Conservation (phyloP, 2,797 vertebrate genomes). For the Oreochromis mossambicus region DNA sequence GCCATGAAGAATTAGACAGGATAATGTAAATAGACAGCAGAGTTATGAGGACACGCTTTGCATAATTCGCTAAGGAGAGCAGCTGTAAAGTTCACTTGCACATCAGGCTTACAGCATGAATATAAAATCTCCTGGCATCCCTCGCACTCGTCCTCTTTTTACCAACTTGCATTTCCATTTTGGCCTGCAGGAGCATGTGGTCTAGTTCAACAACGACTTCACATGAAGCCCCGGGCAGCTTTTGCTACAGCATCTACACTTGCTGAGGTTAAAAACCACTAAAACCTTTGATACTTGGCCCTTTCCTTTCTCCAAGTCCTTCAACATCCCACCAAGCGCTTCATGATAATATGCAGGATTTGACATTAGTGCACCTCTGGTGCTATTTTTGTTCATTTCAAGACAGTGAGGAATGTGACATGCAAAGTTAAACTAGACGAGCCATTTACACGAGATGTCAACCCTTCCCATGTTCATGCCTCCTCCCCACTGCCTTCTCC, state of each 20-base stretch:
- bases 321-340: not conserved
- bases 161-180: conserved; percentile 24
- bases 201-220: conserved; percentile 7
- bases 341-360: conserved; percentile 11
- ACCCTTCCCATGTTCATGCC: conserved; percentile 1
- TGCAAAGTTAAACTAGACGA: not conserved
- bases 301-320: not conserved
- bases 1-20: not conserved
- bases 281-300: not conserved
- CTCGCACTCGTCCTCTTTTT: not conserved
- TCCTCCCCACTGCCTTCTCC: not conserved
- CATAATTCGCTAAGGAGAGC: not conserved
- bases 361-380: conserved; percentile 13
- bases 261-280: not conserved
- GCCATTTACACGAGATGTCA: conserved; percentile 1
- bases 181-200: conserved; percentile 21
- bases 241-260: not conserved
- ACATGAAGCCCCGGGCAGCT: conserved; percentile 19
- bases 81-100: not conserved
- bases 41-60: conserved; percentile 2
- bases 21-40: not conserved
- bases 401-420: not conserved
- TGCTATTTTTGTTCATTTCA: not conserved
- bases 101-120: not conserved
- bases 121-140: not conserved